Evolutionary conservation across 2,113 vertebrate genomes (phyloP).

Genomic region (Rhombomys opimus): DNA sequence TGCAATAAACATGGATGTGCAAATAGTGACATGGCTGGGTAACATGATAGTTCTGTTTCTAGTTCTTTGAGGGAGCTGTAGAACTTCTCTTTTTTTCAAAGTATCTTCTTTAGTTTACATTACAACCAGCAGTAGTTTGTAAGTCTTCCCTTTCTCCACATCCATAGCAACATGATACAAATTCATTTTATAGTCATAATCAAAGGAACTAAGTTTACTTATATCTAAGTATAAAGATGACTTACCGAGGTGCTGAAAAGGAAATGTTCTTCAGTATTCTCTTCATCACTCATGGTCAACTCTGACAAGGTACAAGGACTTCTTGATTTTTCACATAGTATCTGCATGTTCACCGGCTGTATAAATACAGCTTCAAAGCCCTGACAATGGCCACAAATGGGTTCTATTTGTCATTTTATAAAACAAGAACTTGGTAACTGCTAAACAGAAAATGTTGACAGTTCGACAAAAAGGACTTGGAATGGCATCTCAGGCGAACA

Average conservation of each 20-base stretch:
- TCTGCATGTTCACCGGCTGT: slow-evolving; percentile 46
- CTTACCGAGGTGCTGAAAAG: slow-evolving; percentile 21
- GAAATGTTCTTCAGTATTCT: slow-evolving; percentile 27
- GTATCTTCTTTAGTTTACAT: not conserved
- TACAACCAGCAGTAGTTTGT: not conserved
- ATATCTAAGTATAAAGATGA: slow-evolving; percentile 29
- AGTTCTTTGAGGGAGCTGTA: not conserved
- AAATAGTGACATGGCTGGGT: not conserved
- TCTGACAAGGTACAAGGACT: slow-evolving; percentile 33
- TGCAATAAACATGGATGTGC: not conserved
- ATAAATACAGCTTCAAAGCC: slow-evolving; percentile 60
- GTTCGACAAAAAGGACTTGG: not conserved
- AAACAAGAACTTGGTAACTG: slow-evolving; percentile 52
- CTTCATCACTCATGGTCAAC: slow-evolving; percentile 39
- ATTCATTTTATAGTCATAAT: slow-evolving; percentile 10
- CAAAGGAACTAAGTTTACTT: slow-evolving; percentile 1
- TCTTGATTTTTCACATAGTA: slow-evolving; percentile 51
- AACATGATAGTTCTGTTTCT: not conserved
- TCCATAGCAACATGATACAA: not conserved
- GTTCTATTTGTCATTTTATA: slow-evolving; percentile 59
- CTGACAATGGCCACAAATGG: slow-evolving; percentile 18
- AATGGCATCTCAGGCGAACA: not conserved
- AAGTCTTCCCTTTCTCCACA: not conserved
- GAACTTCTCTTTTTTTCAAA: not conserved
- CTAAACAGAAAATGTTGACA: slow-evolving; percentile 27